Conservation (phyloP, 2,113 vertebrate species). For the Syngnathus floridae region DNA sequence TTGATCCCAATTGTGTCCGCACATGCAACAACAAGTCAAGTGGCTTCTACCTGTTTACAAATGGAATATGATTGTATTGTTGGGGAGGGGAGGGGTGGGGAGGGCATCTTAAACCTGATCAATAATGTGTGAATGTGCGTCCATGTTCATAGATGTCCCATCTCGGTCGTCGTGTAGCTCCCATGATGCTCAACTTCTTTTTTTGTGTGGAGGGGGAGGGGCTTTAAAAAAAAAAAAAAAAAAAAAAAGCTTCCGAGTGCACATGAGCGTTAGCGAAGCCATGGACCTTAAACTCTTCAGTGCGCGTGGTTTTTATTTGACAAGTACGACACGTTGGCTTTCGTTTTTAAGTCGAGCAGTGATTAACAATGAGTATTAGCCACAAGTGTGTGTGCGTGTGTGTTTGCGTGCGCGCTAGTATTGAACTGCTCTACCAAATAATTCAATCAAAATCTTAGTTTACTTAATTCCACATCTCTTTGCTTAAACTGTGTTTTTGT, state of each 20-base stretch:
- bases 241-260: neutral
- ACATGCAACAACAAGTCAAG: constrained; percentile 97
- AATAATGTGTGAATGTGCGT: constrained; percentile 26
- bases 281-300: constrained; percentile 71
- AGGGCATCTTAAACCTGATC: constrained; percentile 80
- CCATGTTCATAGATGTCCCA: constrained; percentile 42
- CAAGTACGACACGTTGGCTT: constrained; percentile 43
- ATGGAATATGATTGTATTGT: constrained; percentile 99
- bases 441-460: constrained; percentile 68
- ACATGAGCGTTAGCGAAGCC: constrained; percentile 73
- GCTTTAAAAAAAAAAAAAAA: neutral
- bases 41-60: constrained; percentile 99
- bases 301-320: constrained; percentile 50
- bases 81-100: constrained; percentile 74
- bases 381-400: constrained; percentile 55
- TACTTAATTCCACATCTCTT: constrained; percentile 71
- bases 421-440: constrained; percentile 77
- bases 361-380: constrained; percentile 72
- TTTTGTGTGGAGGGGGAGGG: neutral
- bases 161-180: constrained; percentile 60
- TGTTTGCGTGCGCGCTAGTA: constrained; percentile 68
- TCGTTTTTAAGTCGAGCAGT: constrained; percentile 55
- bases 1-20: constrained; percentile 96
- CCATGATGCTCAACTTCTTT: constrained; percentile 53
- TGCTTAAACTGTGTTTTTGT: constrained; percentile 46